phyloP scores from a whole-genome alignment of 2,888 invertebrate genomes.

The Apantesis nais region DNA sequence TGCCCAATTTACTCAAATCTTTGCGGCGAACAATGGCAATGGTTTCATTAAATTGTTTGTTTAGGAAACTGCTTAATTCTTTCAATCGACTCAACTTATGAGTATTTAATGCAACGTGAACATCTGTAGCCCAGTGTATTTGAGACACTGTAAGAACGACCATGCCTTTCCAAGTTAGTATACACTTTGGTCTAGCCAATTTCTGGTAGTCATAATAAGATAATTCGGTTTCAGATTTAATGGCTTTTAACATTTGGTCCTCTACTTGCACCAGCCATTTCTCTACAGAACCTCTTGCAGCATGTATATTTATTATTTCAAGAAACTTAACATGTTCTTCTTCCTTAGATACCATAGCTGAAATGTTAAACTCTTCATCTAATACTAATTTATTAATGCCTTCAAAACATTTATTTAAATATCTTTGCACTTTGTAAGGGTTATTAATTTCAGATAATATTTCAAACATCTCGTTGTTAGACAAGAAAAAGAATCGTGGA shows the following conservation, averaged over 20 bases:
- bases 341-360: constrained; percentile 91
- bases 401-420: constrained; percentile 95
- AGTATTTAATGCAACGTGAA: constrained; percentile 88
- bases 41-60: constrained; percentile 89
- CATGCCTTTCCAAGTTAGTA: constrained; percentile 92
- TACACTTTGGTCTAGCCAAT: constrained; percentile 88
- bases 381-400: constrained; percentile 92
- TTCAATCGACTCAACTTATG: constrained; percentile 84
- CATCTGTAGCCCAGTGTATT: constrained; percentile 93
- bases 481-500: constrained; percentile 95
- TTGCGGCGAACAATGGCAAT: constrained; percentile 90
- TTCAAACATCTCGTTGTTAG: constrained; percentile 96
- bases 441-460: constrained; percentile 96
- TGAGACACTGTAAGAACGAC: constrained; percentile 92
- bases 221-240: constrained; percentile 88
- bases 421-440: constrained; percentile 93
- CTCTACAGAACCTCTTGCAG: constrained; percentile 93
- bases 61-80: constrained; percentile 84
- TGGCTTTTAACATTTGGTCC: constrained; percentile 90
- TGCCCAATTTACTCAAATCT: constrained; percentile 88
- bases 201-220: constrained; percentile 88
- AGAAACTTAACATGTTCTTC: constrained; percentile 89
- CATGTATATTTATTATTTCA: constrained; percentile 87
- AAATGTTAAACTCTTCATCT: constrained; percentile 89
- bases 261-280: constrained; percentile 94